Percentiles rank a stretch among this genome's conserved stretches.
phyloP scores from a whole-genome alignment of 2,113 vertebrate species.

The Cichladusa arquata region DNA sequence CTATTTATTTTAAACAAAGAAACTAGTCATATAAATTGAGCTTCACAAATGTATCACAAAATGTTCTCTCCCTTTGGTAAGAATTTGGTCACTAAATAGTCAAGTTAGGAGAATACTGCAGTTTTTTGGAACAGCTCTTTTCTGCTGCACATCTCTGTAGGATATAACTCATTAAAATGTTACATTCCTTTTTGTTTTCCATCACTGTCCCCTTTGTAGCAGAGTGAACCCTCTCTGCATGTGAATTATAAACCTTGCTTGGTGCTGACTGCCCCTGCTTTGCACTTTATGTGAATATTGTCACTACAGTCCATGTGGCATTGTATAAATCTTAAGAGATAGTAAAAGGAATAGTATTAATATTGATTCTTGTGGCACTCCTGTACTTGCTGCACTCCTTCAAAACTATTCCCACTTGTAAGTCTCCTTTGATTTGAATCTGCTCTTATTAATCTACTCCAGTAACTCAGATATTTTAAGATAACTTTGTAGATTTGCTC shows the following conservation, averaged over 20 bases:
- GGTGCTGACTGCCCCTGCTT: not conserved
- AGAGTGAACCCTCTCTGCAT: not conserved
- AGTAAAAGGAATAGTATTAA: not conserved
- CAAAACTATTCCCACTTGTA: not conserved
- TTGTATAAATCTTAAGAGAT: not conserved
- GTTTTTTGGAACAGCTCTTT: not conserved
- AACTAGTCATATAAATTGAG: not conserved
- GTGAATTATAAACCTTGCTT: not conserved
- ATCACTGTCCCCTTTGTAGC: not conserved
- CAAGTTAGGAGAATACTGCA: not conserved
- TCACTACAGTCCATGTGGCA: not conserved
- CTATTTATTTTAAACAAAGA: not conserved
- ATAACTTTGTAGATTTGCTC: not conserved
- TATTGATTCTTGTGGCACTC: not conserved
- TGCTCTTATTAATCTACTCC: not conserved
- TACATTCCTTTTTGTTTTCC: not conserved
- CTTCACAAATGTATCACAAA: not conserved
- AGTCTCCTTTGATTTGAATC: constrained; percentile 6
- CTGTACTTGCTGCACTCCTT: not conserved
- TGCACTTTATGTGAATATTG: not conserved
- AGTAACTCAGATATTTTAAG: not conserved
- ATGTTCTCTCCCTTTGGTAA: not conserved
- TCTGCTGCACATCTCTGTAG: not conserved
- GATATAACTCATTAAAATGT: constrained; percentile 9
- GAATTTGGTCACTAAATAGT: not conserved